Conservation (phyloP, 2,888 invertebrate genomes). For the Calameuta filiformis region DNA sequence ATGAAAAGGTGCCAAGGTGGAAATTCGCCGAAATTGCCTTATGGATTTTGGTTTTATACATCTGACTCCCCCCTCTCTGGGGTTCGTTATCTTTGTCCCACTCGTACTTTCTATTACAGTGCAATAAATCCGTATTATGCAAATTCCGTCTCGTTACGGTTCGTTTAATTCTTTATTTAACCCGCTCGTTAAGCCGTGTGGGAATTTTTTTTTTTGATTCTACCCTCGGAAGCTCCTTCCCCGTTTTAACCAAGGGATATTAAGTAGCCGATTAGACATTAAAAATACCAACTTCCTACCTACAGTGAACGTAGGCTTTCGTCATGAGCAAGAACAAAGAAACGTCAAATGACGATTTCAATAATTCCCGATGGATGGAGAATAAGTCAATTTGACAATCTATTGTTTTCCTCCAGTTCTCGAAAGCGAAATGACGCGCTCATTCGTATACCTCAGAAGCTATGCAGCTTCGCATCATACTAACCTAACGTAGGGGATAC, state of each 20-base stretch:
- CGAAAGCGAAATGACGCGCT: conserved; percentile 5
- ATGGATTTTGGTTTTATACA: not conserved
- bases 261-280: not conserved
- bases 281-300: not conserved
- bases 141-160: conserved; percentile 12
- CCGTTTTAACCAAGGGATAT: not conserved
- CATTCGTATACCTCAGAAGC: conserved; percentile 2
- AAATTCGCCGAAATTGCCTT: not conserved
- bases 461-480: conserved; percentile 28
- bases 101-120: conserved; percentile 8
- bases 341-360: not conserved
- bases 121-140: conserved; percentile 18
- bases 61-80: not conserved
- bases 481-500: conserved; percentile 49
- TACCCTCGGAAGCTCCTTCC: not conserved
- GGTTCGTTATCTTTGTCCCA: not conserved
- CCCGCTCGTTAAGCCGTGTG: conserved; percentile 7
- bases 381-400: not conserved
- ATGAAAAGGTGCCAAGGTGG: not conserved
- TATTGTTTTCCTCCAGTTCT: conserved; percentile 6
- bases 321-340: not conserved
- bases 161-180: conserved; percentile 14
- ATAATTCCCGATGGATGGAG: not conserved
- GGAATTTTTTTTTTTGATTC: conserved; percentile 7
- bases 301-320: not conserved